Percentiles rank a stretch among this genome's conserved stretches.
phyloP scores from a whole-genome alignment of 64 coral and sea anemone species.

The Actinia tenebrosa region DNA sequence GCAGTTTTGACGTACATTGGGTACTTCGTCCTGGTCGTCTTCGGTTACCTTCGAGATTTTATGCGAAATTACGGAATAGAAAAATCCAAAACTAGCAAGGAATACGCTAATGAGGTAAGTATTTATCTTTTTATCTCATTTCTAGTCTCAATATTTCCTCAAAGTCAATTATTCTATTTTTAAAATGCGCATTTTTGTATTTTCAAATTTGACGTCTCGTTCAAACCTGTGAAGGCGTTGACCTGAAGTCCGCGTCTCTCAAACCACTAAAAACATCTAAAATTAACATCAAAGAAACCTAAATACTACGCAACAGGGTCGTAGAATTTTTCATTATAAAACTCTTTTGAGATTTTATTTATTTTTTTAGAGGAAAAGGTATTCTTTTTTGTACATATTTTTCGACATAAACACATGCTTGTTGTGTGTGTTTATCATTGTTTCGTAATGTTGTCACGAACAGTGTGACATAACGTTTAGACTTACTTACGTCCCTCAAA shows the following conservation, averaged over 20 bases:
- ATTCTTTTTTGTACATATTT: neutral
- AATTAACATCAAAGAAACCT: neutral
- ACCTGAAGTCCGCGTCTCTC: conserved; percentile 9
- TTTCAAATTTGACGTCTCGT: neutral
- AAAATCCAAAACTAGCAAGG: conserved; percentile 84
- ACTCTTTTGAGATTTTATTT: neutral
- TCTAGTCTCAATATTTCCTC: neutral
- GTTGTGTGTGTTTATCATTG: neutral
- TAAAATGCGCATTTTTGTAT: neutral
- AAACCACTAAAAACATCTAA: neutral
- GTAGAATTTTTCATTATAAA: neutral
- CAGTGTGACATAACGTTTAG: neutral
- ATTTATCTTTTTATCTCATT: neutral
- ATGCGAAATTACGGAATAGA: conserved; percentile 94
- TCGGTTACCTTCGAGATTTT: conserved; percentile 95
- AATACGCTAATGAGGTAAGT: conserved; percentile 78
- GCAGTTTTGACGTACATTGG: conserved; percentile 94
- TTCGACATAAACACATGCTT: neutral
- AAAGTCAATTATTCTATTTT: neutral
- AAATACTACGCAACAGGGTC: neutral
- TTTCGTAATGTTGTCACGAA: conserved; percentile 1
- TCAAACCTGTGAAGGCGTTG: conserved; percentile 22
- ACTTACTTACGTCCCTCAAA: neutral
- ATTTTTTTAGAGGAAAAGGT: neutral
- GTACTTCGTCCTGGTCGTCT: conserved; percentile 83